phyloP scores from a whole-genome alignment of 1,140 invertebrate species.

The Neomicropteryx cornuta region DNA sequence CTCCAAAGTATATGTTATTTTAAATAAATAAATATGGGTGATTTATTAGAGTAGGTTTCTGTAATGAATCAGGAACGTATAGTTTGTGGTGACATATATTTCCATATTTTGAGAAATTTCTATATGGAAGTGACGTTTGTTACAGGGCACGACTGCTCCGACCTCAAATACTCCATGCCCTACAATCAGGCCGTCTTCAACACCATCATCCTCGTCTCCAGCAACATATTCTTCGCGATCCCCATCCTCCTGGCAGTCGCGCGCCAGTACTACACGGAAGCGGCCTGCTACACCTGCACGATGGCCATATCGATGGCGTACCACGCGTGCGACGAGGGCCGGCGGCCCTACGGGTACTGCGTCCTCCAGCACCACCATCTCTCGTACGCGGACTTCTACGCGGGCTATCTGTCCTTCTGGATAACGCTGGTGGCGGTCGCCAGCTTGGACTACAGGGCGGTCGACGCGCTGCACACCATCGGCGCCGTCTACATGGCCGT shows the following conservation, averaged over 20 bases:
- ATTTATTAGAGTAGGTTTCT: neutral
- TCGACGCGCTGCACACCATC: too few relatives aligned
- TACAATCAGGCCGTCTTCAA: slow-evolving; percentile 47
- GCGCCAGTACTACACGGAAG: slow-evolving; percentile 61
- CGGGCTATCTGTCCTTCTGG: too few relatives aligned
- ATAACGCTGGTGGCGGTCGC: too few relatives aligned
- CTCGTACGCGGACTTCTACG: too few relatives aligned
- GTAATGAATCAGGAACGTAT: neutral
- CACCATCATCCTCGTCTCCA: slow-evolving; percentile 61
- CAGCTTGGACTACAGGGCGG: too few relatives aligned
- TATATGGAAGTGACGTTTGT: slow-evolving; percentile 7
- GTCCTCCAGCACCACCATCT: too few relatives aligned
- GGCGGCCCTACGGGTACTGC: slow-evolving; percentile 10
- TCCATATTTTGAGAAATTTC: neutral
- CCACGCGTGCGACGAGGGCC: slow-evolving; percentile 55
- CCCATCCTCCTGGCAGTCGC: slow-evolving; percentile 57
- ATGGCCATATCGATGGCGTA: slow-evolving; percentile 76
- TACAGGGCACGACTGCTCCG: slow-evolving; percentile 64
- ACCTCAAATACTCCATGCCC: slow-evolving; percentile 52
- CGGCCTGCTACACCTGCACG: slow-evolving; percentile 61
- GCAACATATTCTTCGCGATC: slow-evolving; percentile 68
- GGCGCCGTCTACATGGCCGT: too few relatives aligned
- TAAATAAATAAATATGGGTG: neutral
- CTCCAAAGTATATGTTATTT: too few relatives aligned
- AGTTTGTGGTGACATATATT: neutral